Evolutionary conservation across 2,888 invertebrate genomes (phyloP).

Genomic region (Drosophila leonis): DNA sequence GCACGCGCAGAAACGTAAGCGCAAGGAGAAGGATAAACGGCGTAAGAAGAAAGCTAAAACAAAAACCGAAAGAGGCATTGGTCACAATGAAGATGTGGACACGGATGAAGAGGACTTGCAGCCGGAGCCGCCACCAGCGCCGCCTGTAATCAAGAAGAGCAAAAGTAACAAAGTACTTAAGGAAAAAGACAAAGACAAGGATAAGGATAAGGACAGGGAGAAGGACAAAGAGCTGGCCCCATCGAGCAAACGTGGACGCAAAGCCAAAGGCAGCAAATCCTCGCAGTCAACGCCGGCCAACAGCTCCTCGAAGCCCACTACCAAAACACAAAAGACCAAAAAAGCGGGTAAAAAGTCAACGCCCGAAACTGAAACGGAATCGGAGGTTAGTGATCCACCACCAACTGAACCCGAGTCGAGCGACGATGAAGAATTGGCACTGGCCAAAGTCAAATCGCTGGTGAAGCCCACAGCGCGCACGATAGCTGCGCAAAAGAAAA

Average conservation of each 20-base stretch:
- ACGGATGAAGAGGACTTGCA: conserved; percentile 70
- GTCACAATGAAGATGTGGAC: conserved; percentile 55
- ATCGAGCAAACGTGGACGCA: conserved; percentile 60
- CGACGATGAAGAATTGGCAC: conserved; percentile 66
- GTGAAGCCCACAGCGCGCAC: conserved; percentile 65
- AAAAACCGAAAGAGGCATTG: conserved; percentile 50
- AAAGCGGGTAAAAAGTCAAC: conserved; percentile 55
- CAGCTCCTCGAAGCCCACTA: conserved; percentile 39
- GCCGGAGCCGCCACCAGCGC: conserved; percentile 40
- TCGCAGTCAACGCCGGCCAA: conserved; percentile 2
- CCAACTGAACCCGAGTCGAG: conserved; percentile 57
- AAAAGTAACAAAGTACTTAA: conserved; percentile 58
- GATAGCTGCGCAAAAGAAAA: conserved; percentile 74
- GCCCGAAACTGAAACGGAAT: conserved; percentile 56
- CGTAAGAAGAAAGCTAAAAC: conserved; percentile 83
- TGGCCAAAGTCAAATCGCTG: conserved; percentile 59
- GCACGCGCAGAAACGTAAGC: conserved; percentile 81
- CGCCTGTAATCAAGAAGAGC: conserved; percentile 48
- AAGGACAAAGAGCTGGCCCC: conserved; percentile 41
- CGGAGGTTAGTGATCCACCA: conserved; percentile 55
- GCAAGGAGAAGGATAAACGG: conserved; percentile 85
- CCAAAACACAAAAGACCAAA: conserved; percentile 72
- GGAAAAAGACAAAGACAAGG: conserved; percentile 56
- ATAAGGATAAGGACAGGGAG: conserved; percentile 42
- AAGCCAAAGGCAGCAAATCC: conserved; percentile 55